phyloP scores from a whole-genome alignment of 2,797 vertebrate species.

The Trachurus trachurus region DNA sequence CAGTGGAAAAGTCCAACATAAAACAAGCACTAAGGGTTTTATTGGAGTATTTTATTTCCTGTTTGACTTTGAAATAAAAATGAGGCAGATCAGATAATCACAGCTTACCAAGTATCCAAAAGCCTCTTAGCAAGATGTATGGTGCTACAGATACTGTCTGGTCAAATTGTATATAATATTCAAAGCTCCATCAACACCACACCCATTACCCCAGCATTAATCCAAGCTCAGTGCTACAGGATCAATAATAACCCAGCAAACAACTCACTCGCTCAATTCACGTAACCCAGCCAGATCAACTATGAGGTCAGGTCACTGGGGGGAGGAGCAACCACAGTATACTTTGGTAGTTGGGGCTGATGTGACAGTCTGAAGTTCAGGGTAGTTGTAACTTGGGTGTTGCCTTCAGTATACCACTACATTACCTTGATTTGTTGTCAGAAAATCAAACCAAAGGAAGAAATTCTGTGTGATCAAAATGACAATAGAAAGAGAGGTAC shows the following conservation, averaged over 20 bases:
- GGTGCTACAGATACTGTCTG: slow-evolving; percentile 3
- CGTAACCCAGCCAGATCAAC: slow-evolving; percentile 28
- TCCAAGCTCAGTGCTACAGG: slow-evolving; percentile 38
- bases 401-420: neutral
- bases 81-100: slow-evolving; percentile 20
- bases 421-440: neutral
- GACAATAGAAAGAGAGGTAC: neutral
- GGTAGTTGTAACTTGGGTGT: neutral
- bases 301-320: slow-evolving; percentile 26
- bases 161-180: slow-evolving; percentile 17
- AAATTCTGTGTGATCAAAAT: neutral
- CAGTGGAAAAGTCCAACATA: neutral
- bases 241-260: slow-evolving; percentile 63
- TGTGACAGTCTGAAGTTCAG: neutral
- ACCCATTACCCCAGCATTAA: slow-evolving; percentile 50
- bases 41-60: neutral
- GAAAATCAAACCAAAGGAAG: neutral
- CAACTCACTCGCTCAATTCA: slow-evolving; percentile 5
- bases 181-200: slow-evolving; percentile 26
- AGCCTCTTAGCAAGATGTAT: slow-evolving; percentile 6
- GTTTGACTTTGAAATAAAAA: slow-evolving; percentile 1
- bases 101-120: slow-evolving; percentile 13
- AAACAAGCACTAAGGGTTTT: neutral
- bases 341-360: neutral
- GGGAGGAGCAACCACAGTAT: slow-evolving; percentile 1